Percentiles rank a stretch among this genome's conserved stretches.
phyloP scores from a whole-genome alignment of 2,797 vertebrate species.

The Phylloscopus collybita region DNA sequence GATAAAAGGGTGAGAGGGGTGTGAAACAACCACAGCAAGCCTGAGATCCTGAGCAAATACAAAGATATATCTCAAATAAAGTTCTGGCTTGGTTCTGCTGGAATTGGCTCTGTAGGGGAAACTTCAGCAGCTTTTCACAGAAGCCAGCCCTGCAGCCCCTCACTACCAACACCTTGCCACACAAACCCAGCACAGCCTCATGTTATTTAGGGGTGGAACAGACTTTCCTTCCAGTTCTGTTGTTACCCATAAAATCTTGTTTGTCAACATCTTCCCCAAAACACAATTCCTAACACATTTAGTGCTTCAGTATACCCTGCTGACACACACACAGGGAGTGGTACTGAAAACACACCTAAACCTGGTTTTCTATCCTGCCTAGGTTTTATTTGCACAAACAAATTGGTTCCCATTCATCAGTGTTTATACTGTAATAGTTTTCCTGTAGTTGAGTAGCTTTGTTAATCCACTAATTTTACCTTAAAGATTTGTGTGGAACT shows the following conservation, averaged over 20 bases:
- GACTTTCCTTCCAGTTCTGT: not conserved
- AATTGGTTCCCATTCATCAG: not conserved
- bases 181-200: not conserved
- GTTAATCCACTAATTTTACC: conserved; percentile 6
- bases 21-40: not conserved
- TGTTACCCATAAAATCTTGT: not conserved
- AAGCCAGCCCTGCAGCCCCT: not conserved
- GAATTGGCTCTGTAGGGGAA: not conserved
- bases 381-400: not conserved
- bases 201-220: not conserved
- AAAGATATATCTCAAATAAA: not conserved
- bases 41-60: not conserved
- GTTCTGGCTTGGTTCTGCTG: not conserved
- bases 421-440: not conserved
- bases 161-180: not conserved
- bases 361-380: not conserved
- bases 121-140: not conserved
- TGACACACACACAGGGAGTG: not conserved
- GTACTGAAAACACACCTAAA: not conserved
- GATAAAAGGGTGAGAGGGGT: not conserved
- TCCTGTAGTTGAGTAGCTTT: not conserved
- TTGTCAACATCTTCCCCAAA: not conserved
- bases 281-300: not conserved
- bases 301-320: not conserved
- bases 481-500: not conserved